These are phyloP conservation scores for Ornithorhynchus anatinus DNA, from an alignment of 2,113 vertebrate genomes.

Conservation along the genomic window DNA sequence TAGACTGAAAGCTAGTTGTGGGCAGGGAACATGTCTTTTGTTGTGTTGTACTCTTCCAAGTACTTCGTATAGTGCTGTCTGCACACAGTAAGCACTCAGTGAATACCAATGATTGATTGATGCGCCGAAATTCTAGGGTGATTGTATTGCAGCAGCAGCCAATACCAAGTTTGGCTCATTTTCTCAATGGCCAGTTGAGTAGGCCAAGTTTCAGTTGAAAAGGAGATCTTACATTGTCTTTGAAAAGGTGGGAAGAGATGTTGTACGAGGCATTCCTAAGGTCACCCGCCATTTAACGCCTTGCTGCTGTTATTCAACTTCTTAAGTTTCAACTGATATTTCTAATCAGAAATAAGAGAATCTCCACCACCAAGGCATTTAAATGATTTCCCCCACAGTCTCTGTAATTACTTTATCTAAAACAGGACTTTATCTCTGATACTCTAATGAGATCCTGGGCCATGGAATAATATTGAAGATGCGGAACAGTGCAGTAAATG, in stretches of 20 bases:
- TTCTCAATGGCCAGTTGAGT: too few relatives aligned
- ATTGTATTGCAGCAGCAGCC: too few relatives aligned
- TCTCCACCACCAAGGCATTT: constrained; percentile 1
- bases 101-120: too few relatives aligned
- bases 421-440: constrained; percentile 57
- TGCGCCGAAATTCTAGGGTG: too few relatives aligned
- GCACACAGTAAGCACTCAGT: too few relatives aligned
- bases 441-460: constrained; percentile 48
- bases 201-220: background rate
- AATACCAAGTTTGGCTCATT: too few relatives aligned
- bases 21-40: too few relatives aligned
- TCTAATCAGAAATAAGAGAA: constrained; percentile 8
- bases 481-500: constrained; percentile 54
- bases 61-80: too few relatives aligned
- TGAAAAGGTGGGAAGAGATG: too few relatives aligned
- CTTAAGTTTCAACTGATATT: constrained; percentile 19
- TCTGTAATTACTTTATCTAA: constrained; percentile 49
- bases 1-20: too few relatives aligned
- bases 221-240: background rate
- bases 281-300: background rate
- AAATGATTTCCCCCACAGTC: background rate
- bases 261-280: background rate
- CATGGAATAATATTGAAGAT: constrained; percentile 43
- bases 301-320: background rate
- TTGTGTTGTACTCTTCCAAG: too few relatives aligned